phyloP scores from a whole-genome alignment of 1,140 invertebrate species.

The Lycorma delicatula region DNA sequence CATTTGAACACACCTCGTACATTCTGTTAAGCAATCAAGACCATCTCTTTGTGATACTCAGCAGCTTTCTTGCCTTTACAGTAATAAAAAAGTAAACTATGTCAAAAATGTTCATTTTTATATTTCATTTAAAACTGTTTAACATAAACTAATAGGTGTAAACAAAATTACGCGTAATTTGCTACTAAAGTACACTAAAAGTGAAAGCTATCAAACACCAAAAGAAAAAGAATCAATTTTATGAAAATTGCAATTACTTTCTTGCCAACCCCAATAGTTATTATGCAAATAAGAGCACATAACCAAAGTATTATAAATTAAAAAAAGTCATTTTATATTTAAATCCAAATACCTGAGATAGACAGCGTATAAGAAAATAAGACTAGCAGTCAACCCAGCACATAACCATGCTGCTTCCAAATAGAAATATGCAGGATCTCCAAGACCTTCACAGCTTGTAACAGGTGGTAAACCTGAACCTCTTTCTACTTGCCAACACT shows the following conservation, averaged over 20 bases:
- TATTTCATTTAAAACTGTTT: too few species aligned
- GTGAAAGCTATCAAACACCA: too few species aligned
- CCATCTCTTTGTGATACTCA: neutral
- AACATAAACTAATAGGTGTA: too few species aligned
- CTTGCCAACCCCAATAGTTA: too few species aligned
- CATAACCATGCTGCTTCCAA: constrained; percentile 56
- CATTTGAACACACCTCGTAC: neutral
- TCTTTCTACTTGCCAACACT: constrained; percentile 54
- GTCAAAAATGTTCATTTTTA: neutral
- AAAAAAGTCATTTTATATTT: too few species aligned
- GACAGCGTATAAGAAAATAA: constrained; percentile 53
- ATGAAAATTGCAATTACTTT: too few species aligned
- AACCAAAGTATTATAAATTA: too few species aligned
- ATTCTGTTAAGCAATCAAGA: neutral
- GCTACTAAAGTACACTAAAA: too few species aligned
- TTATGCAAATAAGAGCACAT: too few species aligned
- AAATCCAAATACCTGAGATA: constrained; percentile 40
- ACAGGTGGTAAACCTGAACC: constrained; percentile 52
- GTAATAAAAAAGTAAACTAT: neutral
- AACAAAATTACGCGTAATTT: too few species aligned
- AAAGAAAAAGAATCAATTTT: too few species aligned
- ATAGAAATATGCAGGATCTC: constrained; percentile 68
- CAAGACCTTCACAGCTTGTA: constrained; percentile 68
- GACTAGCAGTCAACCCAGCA: constrained; percentile 50
- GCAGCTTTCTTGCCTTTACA: neutral